Evolutionary conservation across 2,797 vertebrate species (phyloP), one percentile per base, ranked within the genome.

Genomic region (Ctenopoma kingsleyae): DNA sequence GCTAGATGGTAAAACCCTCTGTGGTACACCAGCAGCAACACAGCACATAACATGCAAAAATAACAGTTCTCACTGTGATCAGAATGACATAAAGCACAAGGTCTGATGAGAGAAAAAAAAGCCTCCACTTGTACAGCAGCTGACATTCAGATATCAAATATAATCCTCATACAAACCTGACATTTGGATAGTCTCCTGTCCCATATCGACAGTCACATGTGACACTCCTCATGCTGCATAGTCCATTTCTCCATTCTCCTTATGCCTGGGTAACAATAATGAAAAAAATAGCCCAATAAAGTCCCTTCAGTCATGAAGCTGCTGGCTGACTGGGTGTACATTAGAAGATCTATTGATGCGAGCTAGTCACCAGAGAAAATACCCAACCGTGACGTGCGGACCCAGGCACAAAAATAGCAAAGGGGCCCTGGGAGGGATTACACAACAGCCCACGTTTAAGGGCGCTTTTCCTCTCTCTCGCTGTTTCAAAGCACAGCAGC

Each of bases 351-450:
- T 97, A 96, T 96, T 97, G 97, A 98, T 98, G 97, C 96, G 95
- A 98, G 96, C 96, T 92, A 96, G 96, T 98, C 97, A 97, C 97
- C 97, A 96, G 97, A 99, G 98, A 99, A 99, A 99, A 98, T 99
- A 99, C 97, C 98, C 97, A 97, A 96, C 94, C 95, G 95, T 99
- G 97, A 99, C 97, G 92, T 80, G 96, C 96, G 95, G 96, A 97
- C 97, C 96, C 97, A 97, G 96, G 96, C 95, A 97, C 96, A 97
- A 97, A 99, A 99, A 99, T 99, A 99, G 98, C 96, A 97, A 95
- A 95, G 97, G 98, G 98, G 98, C 97, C 97, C 97, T 95, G 93
- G 93, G 92, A 97, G 89, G 96, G 98, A 95, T 96, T 97, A 96
- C 96, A 97, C 96, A 97, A 99, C 96, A 96, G 96, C 96, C 98